Evolutionary conservation across 2,113 vertebrate species (phyloP), one percentile per base, ranked within the genome.

Genomic region (Argyrosomus japonicus): DNA sequence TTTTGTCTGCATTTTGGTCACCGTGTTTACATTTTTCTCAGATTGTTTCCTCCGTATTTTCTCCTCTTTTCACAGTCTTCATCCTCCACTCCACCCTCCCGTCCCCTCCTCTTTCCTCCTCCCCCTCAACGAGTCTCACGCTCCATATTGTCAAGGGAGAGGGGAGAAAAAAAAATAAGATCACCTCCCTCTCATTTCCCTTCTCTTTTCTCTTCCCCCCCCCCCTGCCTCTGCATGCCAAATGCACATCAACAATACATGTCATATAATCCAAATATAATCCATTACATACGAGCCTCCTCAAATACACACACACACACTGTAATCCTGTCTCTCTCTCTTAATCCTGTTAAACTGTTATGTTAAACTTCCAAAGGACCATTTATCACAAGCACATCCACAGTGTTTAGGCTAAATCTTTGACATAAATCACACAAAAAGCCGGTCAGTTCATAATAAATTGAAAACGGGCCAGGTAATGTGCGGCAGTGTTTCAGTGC

Each of bases 21-120:
- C 62, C 0, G 12, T 89, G 88, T 89, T 92, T 91, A 84, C 82
- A 93, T 92, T 87, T 77, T 75, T 72, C 83, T 75, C 12, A 83
- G 56, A 88, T 85, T 82, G 67, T 79, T 84, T 89, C 86, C 82
- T 62, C 72, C 68, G 64, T 27, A 10, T 81, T 74, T 82, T 71
- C 64, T 73, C 27, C n/a, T 40, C 57, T 69, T n/a, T 75, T 75
- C 19, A 13, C 27, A 56, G 32, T 5, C 21, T 67, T 71, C 58
- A 68, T 63, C 63, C 69, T 67, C 15, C 57, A 54, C 21, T 45
- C 63, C 63, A 21, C 71, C 50, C 67, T 27, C 36, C 21, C n/a
- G 0, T 45, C n/a, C 2, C 63, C 61, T 48, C 29, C 29, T 61
- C 29, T 71, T 32, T 56, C 67, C 47, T 68, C 36, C 70, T 72